These are phyloP conservation scores for Nomada lathburiana DNA, from an alignment of 2,888 invertebrate species.

Conservation along the genomic window DNA sequence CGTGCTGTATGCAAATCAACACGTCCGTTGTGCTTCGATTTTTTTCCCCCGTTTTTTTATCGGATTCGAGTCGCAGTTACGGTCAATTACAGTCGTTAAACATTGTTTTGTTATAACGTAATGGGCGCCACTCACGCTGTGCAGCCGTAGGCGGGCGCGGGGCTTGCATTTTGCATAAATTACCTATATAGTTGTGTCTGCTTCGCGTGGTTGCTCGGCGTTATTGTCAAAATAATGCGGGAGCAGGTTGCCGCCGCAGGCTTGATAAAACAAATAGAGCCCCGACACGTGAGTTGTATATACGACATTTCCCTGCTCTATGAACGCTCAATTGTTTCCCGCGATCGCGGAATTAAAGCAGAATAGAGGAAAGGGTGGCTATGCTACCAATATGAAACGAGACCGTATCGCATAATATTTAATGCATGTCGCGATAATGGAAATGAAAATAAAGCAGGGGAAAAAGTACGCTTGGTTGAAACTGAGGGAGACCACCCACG, in stretches of 20 bases:
- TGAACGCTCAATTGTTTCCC: slow-evolving; percentile 43
- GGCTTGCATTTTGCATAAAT: slow-evolving; percentile 68
- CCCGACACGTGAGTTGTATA: slow-evolving; percentile 63
- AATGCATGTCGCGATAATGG: slow-evolving; percentile 27
- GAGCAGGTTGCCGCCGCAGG: slow-evolving; percentile 58
- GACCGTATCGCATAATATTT: slow-evolving; percentile 15
- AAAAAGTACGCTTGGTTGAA: neutral
- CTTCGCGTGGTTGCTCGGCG: slow-evolving; percentile 65
- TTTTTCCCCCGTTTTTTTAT: slow-evolving; percentile 19
- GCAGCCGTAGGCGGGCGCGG: slow-evolving; percentile 49
- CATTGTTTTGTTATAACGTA: slow-evolving; percentile 66
- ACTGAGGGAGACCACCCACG: neutral
- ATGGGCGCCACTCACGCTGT: slow-evolving; percentile 56
- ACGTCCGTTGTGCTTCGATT: slow-evolving; percentile 23
- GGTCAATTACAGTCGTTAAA: slow-evolving; percentile 61
- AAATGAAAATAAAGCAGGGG: slow-evolving; percentile 13
- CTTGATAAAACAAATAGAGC: slow-evolving; percentile 70
- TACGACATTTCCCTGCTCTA: slow-evolving; percentile 33
- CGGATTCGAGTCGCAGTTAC: slow-evolving; percentile 30
- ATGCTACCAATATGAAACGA: slow-evolving; percentile 2
- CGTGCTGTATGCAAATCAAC: slow-evolving; percentile 26
- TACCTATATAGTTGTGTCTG: slow-evolving; percentile 60
- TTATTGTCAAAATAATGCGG: slow-evolving; percentile 70
- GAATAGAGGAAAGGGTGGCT: slow-evolving; percentile 20
- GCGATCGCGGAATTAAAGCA: slow-evolving; percentile 36